These are phyloP conservation scores for Circaetus cinerascens DNA, from an alignment of 2,113 vertebrate species.

Conservation along the genomic window DNA sequence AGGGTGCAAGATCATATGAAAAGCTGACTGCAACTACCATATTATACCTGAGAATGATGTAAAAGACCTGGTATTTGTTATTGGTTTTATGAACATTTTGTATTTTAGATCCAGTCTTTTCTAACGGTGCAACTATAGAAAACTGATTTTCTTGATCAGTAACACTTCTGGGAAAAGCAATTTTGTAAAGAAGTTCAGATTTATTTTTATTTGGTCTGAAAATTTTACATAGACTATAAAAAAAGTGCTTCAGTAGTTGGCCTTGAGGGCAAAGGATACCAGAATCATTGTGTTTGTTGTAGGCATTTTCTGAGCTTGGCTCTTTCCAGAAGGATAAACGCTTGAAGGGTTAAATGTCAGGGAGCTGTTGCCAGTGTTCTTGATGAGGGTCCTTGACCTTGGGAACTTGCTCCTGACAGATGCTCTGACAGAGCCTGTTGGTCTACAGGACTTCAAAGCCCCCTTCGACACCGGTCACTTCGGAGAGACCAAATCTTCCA, in stretches of 20 bases:
- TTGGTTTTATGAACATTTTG: background rate
- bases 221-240: background rate
- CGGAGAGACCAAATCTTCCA: background rate
- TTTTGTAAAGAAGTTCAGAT: background rate
- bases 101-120: background rate
- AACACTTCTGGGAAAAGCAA: background rate
- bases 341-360: background rate
- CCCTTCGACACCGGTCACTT: background rate
- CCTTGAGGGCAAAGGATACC: background rate
- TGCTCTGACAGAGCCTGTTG: background rate
- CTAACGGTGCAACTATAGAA: background rate
- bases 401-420: background rate
- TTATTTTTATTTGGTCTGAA: background rate
- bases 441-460: background rate
- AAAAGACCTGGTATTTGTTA: background rate
- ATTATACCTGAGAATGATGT: background rate
- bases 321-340: background rate
- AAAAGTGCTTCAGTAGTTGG: background rate
- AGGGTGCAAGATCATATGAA: background rate
- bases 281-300: background rate
- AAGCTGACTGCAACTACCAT: background rate
- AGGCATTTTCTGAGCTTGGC: background rate
- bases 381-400: conserved; percentile 1
- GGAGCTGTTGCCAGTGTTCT: background rate
- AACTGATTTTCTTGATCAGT: background rate